These are phyloP conservation scores for Diarsia mendica DNA, from an alignment of 2,888 invertebrate species.

Conservation along the genomic window DNA sequence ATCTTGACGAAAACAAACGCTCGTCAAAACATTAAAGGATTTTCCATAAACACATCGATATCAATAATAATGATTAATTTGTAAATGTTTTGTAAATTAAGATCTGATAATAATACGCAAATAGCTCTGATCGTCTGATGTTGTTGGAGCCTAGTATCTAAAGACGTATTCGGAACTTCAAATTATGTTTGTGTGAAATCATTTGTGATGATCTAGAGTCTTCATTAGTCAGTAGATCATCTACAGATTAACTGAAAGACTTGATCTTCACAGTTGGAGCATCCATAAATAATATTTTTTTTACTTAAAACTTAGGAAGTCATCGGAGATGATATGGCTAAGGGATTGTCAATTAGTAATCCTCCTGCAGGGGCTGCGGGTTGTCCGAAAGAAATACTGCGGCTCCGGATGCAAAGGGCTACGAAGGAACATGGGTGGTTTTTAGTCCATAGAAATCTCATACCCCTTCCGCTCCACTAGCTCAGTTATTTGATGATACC, in stretches of 20 bases:
- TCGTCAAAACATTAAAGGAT: background rate
- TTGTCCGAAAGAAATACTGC: too few species aligned
- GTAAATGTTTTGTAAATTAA: slow-evolving; percentile 1
- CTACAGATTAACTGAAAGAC: background rate
- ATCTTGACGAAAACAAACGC: slow-evolving; percentile 9
- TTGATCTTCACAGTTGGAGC: background rate
- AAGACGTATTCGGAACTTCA: background rate
- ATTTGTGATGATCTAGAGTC: slow-evolving; percentile 1
- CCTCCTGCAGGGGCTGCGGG: too few species aligned
- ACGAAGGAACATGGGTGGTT: too few species aligned
- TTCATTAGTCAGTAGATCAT: background rate
- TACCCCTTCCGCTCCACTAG: too few species aligned
- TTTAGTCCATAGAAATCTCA: too few species aligned
- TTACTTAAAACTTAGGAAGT: background rate
- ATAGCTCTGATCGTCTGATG: background rate
- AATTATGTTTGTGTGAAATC: background rate
- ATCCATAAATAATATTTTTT: background rate
- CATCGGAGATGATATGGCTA: background rate
- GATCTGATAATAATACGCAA: slow-evolving; percentile 4
- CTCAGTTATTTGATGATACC: too few species aligned
- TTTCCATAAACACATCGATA: slow-evolving; percentile 12
- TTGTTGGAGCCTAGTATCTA: background rate
- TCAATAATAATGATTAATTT: slow-evolving; percentile 12
- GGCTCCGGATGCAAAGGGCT: too few species aligned
- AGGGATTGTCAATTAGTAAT: background rate